Base-by-base conservation (phyloP, 2,888 invertebrate genomes). In the Cephus nigrinus region DNA sequence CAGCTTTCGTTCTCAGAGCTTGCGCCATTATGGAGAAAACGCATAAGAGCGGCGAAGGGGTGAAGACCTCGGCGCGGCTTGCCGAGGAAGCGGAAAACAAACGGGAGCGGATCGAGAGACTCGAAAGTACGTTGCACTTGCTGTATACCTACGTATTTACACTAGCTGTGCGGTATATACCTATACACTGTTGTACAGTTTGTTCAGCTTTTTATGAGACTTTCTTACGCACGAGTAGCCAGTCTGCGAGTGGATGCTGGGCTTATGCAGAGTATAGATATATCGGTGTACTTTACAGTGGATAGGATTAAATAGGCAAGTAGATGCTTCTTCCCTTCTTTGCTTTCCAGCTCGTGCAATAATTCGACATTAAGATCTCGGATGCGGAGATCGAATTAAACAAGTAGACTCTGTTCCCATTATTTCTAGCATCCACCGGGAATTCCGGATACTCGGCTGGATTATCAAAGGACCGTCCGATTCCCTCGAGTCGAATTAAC, bases 1-100 rank as follows among this genome's bases (percentile, higher is more conserved):
- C 97, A 75, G 96, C 96, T 12, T 98, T 98, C 91, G 98, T 98
- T 73, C 94, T 98, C 86, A 94, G 98, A 80, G 97, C 97, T 9
- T 98, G 97, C 90, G 94, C 97, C 79, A 97, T 97, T 85, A 96
- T 98, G 96, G 97, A 98, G 92, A 97, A 97, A 92, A 96, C 97
- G 0, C 97, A 97, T 92, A 97, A 97, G 90, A 96, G 96, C 35
- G 97, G 97, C 0, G 97, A 97, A 90, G 96, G 97, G 4, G 96
- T 97, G 15, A 97, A 97, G 92, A 97, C 97, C 11, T 96, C 97
- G 12, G 94, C 96, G 32, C 95, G 96, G 87, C 92, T 97, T 77
- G 96, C 97, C 11, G 97, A 97, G 88, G 97, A 97, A 90, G 97
- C 97, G 30, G 96, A 96, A 78, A 96, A 96, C 86, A 94, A 95